Evolutionary conservation across 1,140 invertebrate genomes (phyloP).

Genomic region (Pseudobourletiella spinata): DNA sequence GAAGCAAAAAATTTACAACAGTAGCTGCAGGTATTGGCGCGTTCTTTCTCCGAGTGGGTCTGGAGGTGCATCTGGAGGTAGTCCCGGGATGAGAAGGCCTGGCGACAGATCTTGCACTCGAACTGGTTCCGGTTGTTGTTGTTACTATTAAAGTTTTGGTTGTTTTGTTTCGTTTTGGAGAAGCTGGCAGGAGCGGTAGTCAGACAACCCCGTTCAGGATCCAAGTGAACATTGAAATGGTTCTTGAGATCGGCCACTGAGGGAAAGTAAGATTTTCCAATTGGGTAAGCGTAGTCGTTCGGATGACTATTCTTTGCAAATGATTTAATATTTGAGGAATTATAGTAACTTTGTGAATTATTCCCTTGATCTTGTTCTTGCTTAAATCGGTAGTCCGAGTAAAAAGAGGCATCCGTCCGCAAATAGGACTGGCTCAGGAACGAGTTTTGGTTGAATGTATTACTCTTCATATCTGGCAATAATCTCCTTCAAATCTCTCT

Average conservation of each 20-base stretch:
- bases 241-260: slow-evolving; percentile 11
- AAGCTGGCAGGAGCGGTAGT: background rate
- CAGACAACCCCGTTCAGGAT: slow-evolving; percentile 3
- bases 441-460: slow-evolving; percentile 5
- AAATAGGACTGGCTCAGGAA: slow-evolving; percentile 7
- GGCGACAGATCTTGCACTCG: slow-evolving; percentile 5
- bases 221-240: slow-evolving; percentile 5
- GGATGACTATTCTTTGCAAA: background rate
- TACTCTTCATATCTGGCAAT: slow-evolving; percentile 10
- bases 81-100: background rate
- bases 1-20: slow-evolving; percentile 8
- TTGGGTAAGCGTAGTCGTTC: slow-evolving; percentile 2
- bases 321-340: slow-evolving; percentile 2
- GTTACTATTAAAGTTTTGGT: too few relatives aligned
- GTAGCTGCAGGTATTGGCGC: slow-evolving; percentile 3
- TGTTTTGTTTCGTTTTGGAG: background rate
- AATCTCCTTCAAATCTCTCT: too few relatives aligned
- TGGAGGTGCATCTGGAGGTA: slow-evolving; percentile 7
- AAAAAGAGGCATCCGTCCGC: slow-evolving; percentile 2
- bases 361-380: background rate
- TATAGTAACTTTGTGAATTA: slow-evolving; percentile 5
- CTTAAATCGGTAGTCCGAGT: background rate
- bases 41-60: slow-evolving; percentile 4
- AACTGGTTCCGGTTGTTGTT: background rate
- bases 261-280: slow-evolving; percentile 1